Evolutionary conservation across 2,113 vertebrate species (phyloP), one percentile per base, ranked within the genome.

Genomic region (Nerophis ophidion): DNA sequence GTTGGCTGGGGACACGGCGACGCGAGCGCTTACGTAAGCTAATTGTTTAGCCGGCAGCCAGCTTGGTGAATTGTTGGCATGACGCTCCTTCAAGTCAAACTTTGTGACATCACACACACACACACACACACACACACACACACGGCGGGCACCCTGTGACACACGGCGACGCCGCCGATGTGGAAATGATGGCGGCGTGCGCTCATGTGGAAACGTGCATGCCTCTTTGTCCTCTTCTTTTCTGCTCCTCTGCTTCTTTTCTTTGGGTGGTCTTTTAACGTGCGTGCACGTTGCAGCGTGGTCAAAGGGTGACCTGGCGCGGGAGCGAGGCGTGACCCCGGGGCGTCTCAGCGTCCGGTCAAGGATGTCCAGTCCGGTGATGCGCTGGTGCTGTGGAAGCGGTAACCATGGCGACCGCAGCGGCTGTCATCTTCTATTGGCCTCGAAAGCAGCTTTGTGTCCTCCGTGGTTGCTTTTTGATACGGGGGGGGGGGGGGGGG

Each of bases 41-140:
- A 61, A 81, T 81, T 68, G 77, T 84, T 82, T 74, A 47, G 76
- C 83, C 84, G 79, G 77, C 70, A 52, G 66, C 77, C 81, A 63
- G 73, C 80, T 83, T 70, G 40, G 40, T 63, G 72, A 66, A 34
- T 66, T 33, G 60, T 34, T 38, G 5, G 40, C 40, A 44, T 44
- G 40, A 44, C 6, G 40, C 40, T 44, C 11, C 40, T 44, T 44
- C 40, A 12, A 44, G 40, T 11, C 40, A 17, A n/a, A 42, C 57
- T 26, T 26, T 26, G 26, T 26, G 26, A 15, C 40, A 44, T 26
- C 26, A 26, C n/a, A 12, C 56, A 16, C 49, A 16, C 19, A 26
- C 35, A n/a, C 53, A 13, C 53, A 17, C 36, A 42, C 57, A 15
- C 40, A 44, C 38, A 50, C 35, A 46, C 61, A 16, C 52, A 33